Percentiles rank a stretch among this genome's conserved stretches.
Evolutionary conservation across 2,113 vertebrate species (phyloP).

Genomic region (Gambusia affinis): DNA sequence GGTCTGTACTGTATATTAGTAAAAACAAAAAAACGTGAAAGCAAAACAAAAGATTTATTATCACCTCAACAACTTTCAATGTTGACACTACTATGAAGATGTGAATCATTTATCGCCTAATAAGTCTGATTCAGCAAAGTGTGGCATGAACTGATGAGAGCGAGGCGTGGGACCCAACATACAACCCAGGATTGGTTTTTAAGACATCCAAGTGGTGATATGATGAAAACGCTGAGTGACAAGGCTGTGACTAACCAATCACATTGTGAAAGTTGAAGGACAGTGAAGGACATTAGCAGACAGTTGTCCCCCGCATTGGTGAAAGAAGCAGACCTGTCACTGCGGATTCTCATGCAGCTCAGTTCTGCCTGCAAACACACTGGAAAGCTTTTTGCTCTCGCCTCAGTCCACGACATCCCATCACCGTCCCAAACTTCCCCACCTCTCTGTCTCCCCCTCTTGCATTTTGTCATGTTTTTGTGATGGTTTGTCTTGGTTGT

Average conservation of each 20-base stretch:
- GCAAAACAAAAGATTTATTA: background rate
- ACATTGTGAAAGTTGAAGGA: conserved; percentile 30
- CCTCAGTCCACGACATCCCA: conserved; percentile 45
- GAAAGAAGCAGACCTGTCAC: conserved; percentile 64
- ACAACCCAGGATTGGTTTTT: conserved; percentile 36
- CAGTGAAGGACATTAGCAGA: conserved; percentile 69
- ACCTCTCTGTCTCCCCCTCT: conserved; percentile 9
- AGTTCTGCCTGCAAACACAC: conserved; percentile 32
- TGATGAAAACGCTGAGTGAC: conserved; percentile 67
- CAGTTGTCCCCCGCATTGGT: conserved; percentile 56
- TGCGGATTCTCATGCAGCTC: conserved; percentile 59
- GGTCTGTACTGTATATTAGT: background rate
- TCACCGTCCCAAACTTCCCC: conserved; percentile 25
- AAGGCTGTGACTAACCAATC: conserved; percentile 71
- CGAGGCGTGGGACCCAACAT: conserved; percentile 22
- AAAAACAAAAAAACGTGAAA: background rate
- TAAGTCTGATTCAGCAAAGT: background rate
- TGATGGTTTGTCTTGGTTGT: conserved; percentile 56
- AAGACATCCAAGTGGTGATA: conserved; percentile 48
- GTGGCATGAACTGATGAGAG: conserved; percentile 14
- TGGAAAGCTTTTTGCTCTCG: conserved; percentile 42
- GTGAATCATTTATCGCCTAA: conserved; percentile 20
- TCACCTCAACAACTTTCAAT: conserved; percentile 12
- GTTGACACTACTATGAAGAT: conserved; percentile 7
- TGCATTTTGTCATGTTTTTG: conserved; percentile 52